Conservation (phyloP, 2,797 vertebrate species). For the Lemur catta region DNA sequence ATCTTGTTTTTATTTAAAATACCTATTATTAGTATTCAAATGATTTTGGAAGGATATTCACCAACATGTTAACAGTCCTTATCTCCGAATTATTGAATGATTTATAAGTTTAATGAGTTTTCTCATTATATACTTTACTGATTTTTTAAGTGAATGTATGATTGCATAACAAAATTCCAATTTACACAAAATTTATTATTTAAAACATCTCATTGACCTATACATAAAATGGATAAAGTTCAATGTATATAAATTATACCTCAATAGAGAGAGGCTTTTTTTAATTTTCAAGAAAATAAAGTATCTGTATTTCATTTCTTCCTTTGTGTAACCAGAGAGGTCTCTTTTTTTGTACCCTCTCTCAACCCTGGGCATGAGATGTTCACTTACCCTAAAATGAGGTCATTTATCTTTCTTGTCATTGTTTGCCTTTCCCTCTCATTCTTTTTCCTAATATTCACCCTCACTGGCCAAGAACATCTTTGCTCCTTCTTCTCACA, state of each 20-base stretch:
- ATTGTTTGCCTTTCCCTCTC: not conserved
- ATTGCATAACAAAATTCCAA: not conserved
- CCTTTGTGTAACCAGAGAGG: not conserved
- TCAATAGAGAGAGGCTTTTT: not conserved
- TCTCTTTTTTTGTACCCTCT: not conserved
- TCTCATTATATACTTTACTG: not conserved
- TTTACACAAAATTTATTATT: not conserved
- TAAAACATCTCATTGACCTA: not conserved
- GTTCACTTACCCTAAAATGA: not conserved
- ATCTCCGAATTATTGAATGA: not conserved
- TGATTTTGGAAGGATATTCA: not conserved
- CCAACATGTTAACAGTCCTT: not conserved
- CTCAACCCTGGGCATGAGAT: not conserved
- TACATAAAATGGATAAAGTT: not conserved
- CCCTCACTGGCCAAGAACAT: not conserved
- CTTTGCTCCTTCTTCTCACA: not conserved
- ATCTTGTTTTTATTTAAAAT: not conserved
- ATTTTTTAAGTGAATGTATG: not conserved
- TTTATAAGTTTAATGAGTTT: not conserved
- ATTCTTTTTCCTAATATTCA: not conserved
- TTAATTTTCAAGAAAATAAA: not conserved
- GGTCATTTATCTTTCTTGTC: not conserved
- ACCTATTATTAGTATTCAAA: not conserved
- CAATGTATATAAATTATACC: not conserved
- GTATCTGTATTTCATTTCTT: not conserved